Percentiles rank a stretch among this genome's conserved stretches.
Evolutionary conservation across 2,113 vertebrate genomes (phyloP).

Genomic region (Catharus fuscescens): DNA sequence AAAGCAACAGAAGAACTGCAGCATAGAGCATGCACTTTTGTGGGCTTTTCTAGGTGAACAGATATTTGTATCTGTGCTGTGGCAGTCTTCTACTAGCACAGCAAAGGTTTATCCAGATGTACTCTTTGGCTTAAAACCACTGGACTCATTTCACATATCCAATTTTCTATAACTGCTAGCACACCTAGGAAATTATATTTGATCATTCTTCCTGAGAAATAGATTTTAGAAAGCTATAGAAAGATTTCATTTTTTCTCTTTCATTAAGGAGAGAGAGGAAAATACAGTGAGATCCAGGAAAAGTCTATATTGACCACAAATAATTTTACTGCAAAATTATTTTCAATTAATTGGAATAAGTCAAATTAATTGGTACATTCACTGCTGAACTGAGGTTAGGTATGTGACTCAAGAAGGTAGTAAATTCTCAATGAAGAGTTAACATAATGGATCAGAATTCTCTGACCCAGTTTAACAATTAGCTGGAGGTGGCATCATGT

Average conservation of each 20-base stretch:
- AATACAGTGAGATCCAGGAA: not conserved
- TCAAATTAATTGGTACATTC: not conserved
- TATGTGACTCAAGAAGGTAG: not conserved
- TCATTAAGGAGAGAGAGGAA: not conserved
- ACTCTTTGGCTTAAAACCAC: not conserved
- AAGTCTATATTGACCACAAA: not conserved
- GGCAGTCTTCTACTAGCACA: not conserved
- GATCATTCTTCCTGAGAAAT: not conserved
- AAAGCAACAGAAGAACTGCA: slow-evolving; percentile 65
- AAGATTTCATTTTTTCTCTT: not conserved
- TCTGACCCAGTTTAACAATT: slow-evolving; percentile 66
- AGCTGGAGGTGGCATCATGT: not conserved
- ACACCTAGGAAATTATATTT: not conserved
- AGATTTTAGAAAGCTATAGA: not conserved
- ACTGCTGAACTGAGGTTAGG: not conserved
- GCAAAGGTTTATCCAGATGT: not conserved
- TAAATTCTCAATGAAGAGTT: slow-evolving; percentile 29
- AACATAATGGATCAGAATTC: slow-evolving; percentile 47
- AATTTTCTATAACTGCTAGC: not conserved
- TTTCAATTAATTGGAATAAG: not conserved
- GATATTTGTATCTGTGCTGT: slow-evolving; percentile 42
- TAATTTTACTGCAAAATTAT: not conserved
- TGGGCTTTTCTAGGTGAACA: slow-evolving; percentile 12
- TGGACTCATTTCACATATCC: not conserved
- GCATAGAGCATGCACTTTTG: slow-evolving; percentile 51